These are phyloP conservation scores for Mesochorus sp. DNA, from an alignment of 2,888 invertebrate species.

Conservation along the genomic window DNA sequence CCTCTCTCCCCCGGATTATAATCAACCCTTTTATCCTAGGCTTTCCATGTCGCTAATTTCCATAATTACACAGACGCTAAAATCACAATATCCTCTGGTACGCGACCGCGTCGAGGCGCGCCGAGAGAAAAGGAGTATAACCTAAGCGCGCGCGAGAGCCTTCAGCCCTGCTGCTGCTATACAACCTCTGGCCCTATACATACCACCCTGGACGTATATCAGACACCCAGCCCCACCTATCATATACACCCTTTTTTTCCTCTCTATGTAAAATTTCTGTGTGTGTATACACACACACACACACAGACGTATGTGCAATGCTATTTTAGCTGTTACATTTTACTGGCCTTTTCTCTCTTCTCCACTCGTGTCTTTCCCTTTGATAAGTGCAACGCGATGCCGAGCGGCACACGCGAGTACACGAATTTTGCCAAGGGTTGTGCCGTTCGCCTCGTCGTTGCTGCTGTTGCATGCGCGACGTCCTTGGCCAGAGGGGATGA, in stretches of 20 bases:
- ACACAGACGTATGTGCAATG: slow-evolving; percentile 41
- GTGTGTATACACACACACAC: too few relatives aligned
- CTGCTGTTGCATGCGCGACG: slow-evolving; percentile 40
- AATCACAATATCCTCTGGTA: slow-evolving; percentile 81
- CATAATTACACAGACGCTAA: slow-evolving; percentile 83
- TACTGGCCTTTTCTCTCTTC: slow-evolving; percentile 27
- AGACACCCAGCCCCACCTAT: slow-evolving; percentile 35
- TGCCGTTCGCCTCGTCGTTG: too few relatives aligned
- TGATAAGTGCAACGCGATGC: slow-evolving; percentile 42
- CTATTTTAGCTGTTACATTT: slow-evolving; percentile 34
- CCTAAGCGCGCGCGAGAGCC: slow-evolving; percentile 80
- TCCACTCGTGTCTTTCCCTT: slow-evolving; percentile 22
- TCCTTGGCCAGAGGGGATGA: slow-evolving; percentile 64
- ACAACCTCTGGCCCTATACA: slow-evolving; percentile 64
- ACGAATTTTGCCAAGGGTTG: slow-evolving; percentile 48
- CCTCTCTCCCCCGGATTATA: slow-evolving; percentile 82
- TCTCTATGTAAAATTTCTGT: too few relatives aligned
- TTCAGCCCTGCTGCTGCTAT: slow-evolving; percentile 59
- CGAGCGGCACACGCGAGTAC: slow-evolving; percentile 42
- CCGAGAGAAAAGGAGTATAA: slow-evolving; percentile 80
- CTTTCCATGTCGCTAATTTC: slow-evolving; percentile 83
- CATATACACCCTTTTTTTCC: slow-evolving; percentile 58
- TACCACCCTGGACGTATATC: slow-evolving; percentile 63
- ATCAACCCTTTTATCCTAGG: slow-evolving; percentile 83
- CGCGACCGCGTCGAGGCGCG: slow-evolving; percentile 63